phyloP scores from a whole-genome alignment of 1,140 invertebrate species.

The Dendrolimus kikuchii region DNA sequence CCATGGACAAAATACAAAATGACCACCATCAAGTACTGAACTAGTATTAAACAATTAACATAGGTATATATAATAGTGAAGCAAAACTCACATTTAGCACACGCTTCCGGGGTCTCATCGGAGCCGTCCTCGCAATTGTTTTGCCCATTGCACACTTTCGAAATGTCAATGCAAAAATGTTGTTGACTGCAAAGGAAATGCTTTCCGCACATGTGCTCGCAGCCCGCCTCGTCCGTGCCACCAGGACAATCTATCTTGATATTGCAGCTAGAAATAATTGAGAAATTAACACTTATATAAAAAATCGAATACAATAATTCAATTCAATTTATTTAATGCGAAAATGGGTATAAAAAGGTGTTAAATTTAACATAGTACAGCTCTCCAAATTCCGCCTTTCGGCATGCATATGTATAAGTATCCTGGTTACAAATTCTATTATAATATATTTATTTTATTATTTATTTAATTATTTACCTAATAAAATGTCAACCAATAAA shows the following conservation, averaged over 20 bases:
- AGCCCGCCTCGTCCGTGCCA: constrained; percentile 76
- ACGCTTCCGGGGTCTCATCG: constrained; percentile 75
- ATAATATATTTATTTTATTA: too few relatives aligned
- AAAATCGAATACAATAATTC: too few relatives aligned
- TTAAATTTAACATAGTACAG: too few relatives aligned
- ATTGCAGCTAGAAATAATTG: constrained; percentile 73
- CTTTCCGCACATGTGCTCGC: constrained; percentile 39
- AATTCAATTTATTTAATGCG: too few relatives aligned
- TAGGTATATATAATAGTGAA: not conserved
- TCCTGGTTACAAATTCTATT: too few relatives aligned
- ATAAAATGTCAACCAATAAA: too few relatives aligned
- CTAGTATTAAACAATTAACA: not conserved
- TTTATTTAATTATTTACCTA: too few relatives aligned
- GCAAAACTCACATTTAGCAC: constrained; percentile 35
- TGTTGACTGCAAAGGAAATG: constrained; percentile 49
- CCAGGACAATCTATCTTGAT: constrained; percentile 80
- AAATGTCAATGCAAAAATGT: constrained; percentile 70
- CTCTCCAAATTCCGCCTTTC: too few relatives aligned
- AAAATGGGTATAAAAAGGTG: too few relatives aligned
- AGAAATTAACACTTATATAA: not conserved
- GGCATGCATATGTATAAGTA: too few relatives aligned
- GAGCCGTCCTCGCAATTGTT: constrained; percentile 80
- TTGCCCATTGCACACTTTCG: constrained; percentile 74
- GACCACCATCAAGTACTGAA: too few relatives aligned
- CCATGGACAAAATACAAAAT: too few relatives aligned